Evolutionary conservation across 2,113 vertebrate genomes (phyloP), one percentile per base, ranked within the genome.

Genomic region (Casuarius casuarius): DNA sequence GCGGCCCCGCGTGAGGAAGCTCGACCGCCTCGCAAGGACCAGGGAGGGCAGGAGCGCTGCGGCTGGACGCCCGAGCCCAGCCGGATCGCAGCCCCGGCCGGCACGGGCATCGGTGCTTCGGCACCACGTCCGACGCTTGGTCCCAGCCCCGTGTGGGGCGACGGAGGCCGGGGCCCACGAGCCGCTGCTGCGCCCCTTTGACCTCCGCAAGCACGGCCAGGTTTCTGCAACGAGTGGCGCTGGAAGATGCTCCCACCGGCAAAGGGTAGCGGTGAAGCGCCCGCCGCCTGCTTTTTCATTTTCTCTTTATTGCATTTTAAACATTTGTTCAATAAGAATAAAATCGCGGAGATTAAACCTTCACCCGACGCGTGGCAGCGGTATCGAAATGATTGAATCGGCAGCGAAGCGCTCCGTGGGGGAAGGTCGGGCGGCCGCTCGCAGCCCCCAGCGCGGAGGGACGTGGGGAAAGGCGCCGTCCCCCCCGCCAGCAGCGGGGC

Each of bases 1-100:
- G 2, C 0, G 0, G n/a, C 29, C 6, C 56, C 29, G 42, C 28
- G 4, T 0, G 0, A 56, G 67, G 71, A 62, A 62, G 44, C 89
- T 91, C 35, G 17, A 66, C 52, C 61, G 26, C 51, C 68, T 48
- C 48, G 31, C 73, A 58, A 26, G 81, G 63, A 18, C 25, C 1
- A 1, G n/a, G 25, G 19, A 33, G 52, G 46, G 63, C 74, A 66
- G 58, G 31, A 17, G 61, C 33, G 15, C 33, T 2, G 33, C n/a
- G 10, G 68, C 19, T 48, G 35, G 25, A 70, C 13, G 31, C 28
- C 72, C 4, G 4, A 33, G 63, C 49, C 2, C 5, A 70, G 63
- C 59, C 52, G 20, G 66, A 25, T 29, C 14, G 16, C 44, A 46
- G 44, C 44, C 44, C 44, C 16, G 44, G 44, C 44, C 42, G 42